A percentile compares a stretch with the other conserved stretches of the same genome.
These are phyloP conservation scores for Sminthurides aquaticus DNA, from an alignment of 2,888 invertebrate species.

Conservation along the genomic window DNA sequence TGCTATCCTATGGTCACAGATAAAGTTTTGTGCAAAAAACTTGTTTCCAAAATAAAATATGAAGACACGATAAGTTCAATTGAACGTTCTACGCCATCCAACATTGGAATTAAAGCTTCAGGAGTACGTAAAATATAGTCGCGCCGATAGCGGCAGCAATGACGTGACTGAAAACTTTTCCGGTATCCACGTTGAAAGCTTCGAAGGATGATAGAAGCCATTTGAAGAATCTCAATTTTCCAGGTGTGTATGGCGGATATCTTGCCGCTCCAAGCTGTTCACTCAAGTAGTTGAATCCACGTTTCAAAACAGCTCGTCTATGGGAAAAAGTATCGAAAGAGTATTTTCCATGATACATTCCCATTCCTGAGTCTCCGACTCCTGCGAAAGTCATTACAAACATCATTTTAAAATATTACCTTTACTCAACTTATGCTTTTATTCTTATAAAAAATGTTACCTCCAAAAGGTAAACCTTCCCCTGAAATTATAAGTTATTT, in stretches of 20 bases:
- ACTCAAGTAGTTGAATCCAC: slow-evolving; percentile 30
- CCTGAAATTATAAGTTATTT: no score
- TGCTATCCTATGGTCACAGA: no score
- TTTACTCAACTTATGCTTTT: no score
- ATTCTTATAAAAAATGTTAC: no score
- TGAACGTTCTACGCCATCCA: no score
- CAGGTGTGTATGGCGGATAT: slow-evolving; percentile 76
- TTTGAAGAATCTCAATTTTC: slow-evolving; percentile 59
- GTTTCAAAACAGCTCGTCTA: slow-evolving; percentile 57
- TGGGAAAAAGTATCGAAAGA: slow-evolving; percentile 92
- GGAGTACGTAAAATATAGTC: slow-evolving; percentile 9
- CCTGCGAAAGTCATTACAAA: slow-evolving; percentile 16
- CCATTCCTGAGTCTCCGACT: slow-evolving; percentile 16
- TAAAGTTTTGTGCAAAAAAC: neutral
- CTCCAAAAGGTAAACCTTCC: slow-evolving; percentile 35
- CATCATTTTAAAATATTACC: neutral
- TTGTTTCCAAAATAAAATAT: no score
- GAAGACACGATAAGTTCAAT: no score
- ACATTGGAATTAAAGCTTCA: no score
- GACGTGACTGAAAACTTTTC: slow-evolving; percentile 6
- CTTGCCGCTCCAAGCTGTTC: slow-evolving; percentile 37
- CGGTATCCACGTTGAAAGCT: slow-evolving; percentile 18
- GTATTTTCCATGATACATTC: slow-evolving; percentile 65
- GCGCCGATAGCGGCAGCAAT: slow-evolving; percentile 14
- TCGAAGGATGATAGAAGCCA: slow-evolving; percentile 28